Base-by-base conservation (phyloP, 1,140 invertebrate species). In the Notospermus geniculatus region DNA sequence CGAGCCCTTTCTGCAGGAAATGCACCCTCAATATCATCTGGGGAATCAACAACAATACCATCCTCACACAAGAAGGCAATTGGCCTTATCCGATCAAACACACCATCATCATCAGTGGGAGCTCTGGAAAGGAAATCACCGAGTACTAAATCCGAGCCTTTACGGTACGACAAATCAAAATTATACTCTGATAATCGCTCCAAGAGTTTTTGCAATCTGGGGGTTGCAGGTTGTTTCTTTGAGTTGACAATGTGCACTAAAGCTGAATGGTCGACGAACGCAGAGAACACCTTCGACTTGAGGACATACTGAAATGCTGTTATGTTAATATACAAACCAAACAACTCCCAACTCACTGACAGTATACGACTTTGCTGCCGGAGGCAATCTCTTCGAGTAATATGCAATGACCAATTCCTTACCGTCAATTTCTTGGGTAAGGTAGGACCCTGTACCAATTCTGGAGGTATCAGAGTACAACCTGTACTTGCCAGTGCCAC, bases 261-360 rank as follows among this genome's bases (percentile, higher is more conserved):
- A 13, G 39, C 11, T 19, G 39, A 43, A 43, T 43, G 39, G 19
- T 19, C 39, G 39, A 43, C 39, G 19, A 13, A 43, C 11, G 11
- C 11, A 43, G 11, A 19, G 19, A 43, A 43, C 39, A 19, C 11
- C 11, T 13, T 43, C 39, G 39, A 43, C 19, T 11, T 43, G 11
- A 43, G 19, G 19, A 43, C 19, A 43, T 43, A 19, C 19, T 43
- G 11, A 43, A 43, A 43, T 7, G 46, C 25, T 7, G 25, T 19
- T 23, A 50, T 50, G n/a, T 50, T 50, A 9, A 50, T 9, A 19
- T 5, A 50, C 25, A 50, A 50, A 4, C 46, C n/a, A 50, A 23
- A 50, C 46, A 50, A 50, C n/a, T 50, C n/a, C 46, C 5, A 50
- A n/a, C 25, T 50, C 46, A 50, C 46, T 50, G n/a, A 50, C 25